Percentiles rank a stretch among this genome's conserved stretches.
Evolutionary conservation across 2,888 invertebrate genomes (phyloP).

Genomic region (Pachliopta kotzebuea): DNA sequence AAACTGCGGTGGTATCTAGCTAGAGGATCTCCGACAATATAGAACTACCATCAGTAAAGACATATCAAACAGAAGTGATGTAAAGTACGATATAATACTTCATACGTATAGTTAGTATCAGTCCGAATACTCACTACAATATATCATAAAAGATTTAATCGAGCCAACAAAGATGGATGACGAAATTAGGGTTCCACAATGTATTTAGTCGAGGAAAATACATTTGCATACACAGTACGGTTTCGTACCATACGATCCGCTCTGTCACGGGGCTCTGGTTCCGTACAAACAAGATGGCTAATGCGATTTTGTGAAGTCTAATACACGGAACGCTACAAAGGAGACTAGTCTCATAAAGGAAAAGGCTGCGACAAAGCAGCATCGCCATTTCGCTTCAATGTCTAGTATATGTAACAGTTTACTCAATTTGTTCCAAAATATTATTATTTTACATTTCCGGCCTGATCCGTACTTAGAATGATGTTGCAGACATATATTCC

Average conservation of each 20-base stretch:
- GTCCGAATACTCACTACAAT: background rate
- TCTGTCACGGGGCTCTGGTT: slow-evolving; percentile 27
- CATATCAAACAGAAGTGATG: no score
- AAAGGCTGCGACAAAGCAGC: slow-evolving; percentile 18
- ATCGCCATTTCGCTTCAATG: slow-evolving; percentile 10
- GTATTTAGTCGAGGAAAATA: slow-evolving; percentile 19
- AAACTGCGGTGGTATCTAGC: no score
- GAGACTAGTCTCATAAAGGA: slow-evolving; percentile 25
- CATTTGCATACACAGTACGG: slow-evolving; percentile 29
- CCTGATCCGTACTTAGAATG: background rate
- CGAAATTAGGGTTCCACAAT: slow-evolving; percentile 14
- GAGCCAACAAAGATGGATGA: slow-evolving; percentile 18
- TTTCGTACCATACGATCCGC: slow-evolving; percentile 24
- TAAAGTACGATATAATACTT: background rate
- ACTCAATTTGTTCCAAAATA: background rate
- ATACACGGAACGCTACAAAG: slow-evolving; percentile 27
- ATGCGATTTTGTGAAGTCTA: slow-evolving; percentile 31
- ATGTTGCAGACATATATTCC: background rate
- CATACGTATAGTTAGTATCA: background rate
- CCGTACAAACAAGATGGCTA: slow-evolving; percentile 31
- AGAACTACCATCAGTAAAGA: no score
- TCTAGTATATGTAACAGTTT: slow-evolving; percentile 11
- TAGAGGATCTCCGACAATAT: no score
- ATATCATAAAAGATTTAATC: slow-evolving; percentile 18
- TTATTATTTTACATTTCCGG: background rate